phyloP scores from a whole-genome alignment of 2,113 vertebrate species.

The Setophaga coronata region DNA sequence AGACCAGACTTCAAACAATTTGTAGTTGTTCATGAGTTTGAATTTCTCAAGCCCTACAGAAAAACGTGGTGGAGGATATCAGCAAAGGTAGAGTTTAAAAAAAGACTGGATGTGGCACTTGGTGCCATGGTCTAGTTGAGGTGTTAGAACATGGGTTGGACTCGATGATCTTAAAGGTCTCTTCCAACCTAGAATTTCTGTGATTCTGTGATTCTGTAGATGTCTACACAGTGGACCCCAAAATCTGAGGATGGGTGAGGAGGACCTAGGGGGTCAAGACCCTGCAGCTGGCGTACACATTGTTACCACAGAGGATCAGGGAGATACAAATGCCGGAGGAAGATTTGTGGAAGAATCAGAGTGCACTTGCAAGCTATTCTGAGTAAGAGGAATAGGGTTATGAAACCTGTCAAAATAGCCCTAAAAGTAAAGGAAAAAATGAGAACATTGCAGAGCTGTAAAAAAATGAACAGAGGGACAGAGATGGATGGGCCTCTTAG shows the following conservation, averaged over 20 bases:
- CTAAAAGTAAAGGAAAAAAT: slow-evolving; percentile 42
- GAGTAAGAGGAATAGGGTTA: slow-evolving; percentile 32
- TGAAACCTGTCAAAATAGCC: slow-evolving; percentile 31
- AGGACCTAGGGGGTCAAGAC: neutral
- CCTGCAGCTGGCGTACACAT: accelerated
- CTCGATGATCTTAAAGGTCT: too few relatives aligned
- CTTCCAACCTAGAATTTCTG: too few relatives aligned
- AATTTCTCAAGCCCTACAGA: neutral
- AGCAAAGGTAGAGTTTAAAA: neutral
- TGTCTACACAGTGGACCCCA: neutral
- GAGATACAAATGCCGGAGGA: neutral
- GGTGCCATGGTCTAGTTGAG: too few relatives aligned
- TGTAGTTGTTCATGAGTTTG: neutral
- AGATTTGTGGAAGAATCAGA: slow-evolving; percentile 27
- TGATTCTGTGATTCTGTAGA: too few relatives aligned
- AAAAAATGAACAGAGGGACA: slow-evolving; percentile 21
- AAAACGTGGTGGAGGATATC: neutral
- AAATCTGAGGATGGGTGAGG: neutral
- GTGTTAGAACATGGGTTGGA: too few relatives aligned
- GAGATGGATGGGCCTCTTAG: slow-evolving; percentile 53
- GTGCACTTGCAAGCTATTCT: neutral
- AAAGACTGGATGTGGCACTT: too few relatives aligned
- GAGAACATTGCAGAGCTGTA: neutral
- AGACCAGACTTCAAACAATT: neutral
- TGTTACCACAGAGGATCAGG: neutral